phyloP scores from a whole-genome alignment of 2,888 invertebrate genomes.

The Stegophylla sp. region DNA sequence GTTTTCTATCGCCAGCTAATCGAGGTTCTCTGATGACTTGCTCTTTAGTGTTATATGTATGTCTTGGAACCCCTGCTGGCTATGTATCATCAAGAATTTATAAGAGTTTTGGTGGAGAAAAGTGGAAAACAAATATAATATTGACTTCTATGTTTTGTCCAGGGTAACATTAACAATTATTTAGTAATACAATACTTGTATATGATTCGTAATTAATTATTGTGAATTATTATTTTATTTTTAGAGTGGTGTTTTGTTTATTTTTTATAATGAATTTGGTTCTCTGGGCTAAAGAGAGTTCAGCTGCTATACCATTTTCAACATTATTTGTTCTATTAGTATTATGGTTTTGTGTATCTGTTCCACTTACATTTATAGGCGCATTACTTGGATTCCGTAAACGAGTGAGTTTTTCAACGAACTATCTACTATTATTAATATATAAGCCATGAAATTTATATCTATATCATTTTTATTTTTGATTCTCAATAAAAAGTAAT shows the following conservation, averaged over 20 bases:
- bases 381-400: constrained; percentile 98
- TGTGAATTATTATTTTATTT: constrained; percentile 3
- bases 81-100: constrained; percentile 96
- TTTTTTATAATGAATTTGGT: constrained; percentile 97
- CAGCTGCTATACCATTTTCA: constrained; percentile 95
- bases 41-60: constrained; percentile 94
- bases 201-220: not conserved
- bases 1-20: constrained; percentile 97
- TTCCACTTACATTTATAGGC: constrained; percentile 96
- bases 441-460: too few relatives aligned
- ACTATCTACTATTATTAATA: not conserved
- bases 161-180: constrained; percentile 72
- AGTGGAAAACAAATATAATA: constrained; percentile 98
- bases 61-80: constrained; percentile 94
- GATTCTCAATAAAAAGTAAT: too few relatives aligned
- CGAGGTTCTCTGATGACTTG: constrained; percentile 99
- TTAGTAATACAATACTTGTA: not conserved
- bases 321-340: constrained; percentile 92
- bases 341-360: constrained; percentile 97
- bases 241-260: constrained; percentile 90
- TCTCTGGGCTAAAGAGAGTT: constrained; percentile 94
- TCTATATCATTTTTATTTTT: too few relatives aligned
- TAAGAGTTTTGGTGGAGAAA: constrained; percentile 97
- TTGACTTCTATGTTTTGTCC: constrained; percentile 96
- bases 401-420: constrained; percentile 72